Evolutionary conservation across 1,140 invertebrate genomes (phyloP).

Genomic region (Leptonema lineaticorne): DNA sequence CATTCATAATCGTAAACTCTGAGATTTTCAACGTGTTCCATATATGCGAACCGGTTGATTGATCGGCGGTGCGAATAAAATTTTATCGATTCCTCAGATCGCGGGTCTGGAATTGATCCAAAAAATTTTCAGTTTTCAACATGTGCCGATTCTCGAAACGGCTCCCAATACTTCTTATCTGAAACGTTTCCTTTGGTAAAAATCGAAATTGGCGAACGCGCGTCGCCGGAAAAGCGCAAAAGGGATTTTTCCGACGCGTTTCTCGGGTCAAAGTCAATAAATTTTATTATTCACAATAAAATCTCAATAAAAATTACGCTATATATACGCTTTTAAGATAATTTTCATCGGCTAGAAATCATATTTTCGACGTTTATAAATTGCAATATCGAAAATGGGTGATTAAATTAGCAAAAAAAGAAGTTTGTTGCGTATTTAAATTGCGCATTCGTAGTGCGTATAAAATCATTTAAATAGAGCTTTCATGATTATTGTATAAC

Average conservation of each 20-base stretch:
- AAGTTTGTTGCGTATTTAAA: no score
- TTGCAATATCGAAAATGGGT: no score
- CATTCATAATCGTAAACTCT: constrained; percentile 23
- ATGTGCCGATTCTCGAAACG: background rate
- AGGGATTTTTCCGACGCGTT: background rate
- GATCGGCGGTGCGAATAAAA: constrained; percentile 7
- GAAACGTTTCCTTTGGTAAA: background rate
- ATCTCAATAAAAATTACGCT: no score
- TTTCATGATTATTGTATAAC: no score
- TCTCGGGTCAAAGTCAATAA: no score
- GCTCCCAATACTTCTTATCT: constrained; percentile 1
- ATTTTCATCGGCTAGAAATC: no score
- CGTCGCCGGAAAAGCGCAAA: background rate
- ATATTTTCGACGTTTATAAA: no score
- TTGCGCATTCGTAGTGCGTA: no score
- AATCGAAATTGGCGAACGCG: background rate
- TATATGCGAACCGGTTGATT: background rate
- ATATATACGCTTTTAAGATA: no score
- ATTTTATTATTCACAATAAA: background rate
- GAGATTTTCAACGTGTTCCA: constrained; percentile 4
- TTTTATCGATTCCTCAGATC: background rate
- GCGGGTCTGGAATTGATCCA: background rate
- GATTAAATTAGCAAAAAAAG: no score
- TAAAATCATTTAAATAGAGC: no score
- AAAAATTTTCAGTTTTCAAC: constrained; percentile 5